These are phyloP conservation scores for Camptogramma bilineatum DNA, from an alignment of 2,888 invertebrate species.

Conservation along the genomic window DNA sequence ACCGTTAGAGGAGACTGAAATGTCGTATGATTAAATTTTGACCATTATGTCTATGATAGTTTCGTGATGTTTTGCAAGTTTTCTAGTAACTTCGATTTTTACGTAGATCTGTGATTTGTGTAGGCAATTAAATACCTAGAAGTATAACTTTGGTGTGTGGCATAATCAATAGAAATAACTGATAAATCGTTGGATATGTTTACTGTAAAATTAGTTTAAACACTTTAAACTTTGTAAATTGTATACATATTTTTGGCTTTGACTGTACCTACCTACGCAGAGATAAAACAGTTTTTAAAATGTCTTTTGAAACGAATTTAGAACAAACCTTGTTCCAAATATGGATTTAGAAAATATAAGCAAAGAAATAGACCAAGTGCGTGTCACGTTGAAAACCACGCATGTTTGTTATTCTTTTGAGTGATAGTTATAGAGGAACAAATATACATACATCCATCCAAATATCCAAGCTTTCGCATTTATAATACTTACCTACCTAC, in stretches of 20 bases:
- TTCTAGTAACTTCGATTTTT: neutral
- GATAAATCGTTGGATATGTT: no score
- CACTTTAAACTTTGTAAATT: neutral
- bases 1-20: conserved; percentile 56
- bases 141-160: no score
- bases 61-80: neutral
- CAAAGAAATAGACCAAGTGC: neutral
- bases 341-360: conserved; percentile 12
- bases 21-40: conserved; percentile 4
- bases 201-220: no score
- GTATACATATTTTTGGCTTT: neutral
- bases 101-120: neutral
- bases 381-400: neutral
- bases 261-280: neutral
- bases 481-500: no score
- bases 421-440: no score
- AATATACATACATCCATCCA: no score
- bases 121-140: no score
- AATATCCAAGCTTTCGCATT: no score
- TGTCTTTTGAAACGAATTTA: conserved; percentile 13
- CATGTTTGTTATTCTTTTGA: neutral
- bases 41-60: neutral
- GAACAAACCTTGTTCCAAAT: conserved; percentile 19
- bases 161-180: no score
- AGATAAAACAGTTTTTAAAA: conserved; percentile 6